Conservation (phyloP, 2,113 vertebrate species). For the Triplophysa siluroides region DNA sequence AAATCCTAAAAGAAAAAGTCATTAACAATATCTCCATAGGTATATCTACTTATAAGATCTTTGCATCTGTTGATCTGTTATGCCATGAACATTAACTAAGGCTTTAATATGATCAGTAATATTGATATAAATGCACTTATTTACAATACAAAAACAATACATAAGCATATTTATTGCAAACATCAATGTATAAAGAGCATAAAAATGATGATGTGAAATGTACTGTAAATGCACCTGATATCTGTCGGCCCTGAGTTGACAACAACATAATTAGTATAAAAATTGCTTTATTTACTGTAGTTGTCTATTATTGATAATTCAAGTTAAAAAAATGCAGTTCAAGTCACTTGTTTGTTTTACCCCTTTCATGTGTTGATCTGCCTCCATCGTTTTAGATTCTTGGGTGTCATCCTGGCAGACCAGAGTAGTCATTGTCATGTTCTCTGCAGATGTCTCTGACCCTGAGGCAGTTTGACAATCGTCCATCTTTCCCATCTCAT, state of each 20-base stretch:
- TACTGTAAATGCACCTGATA: no score
- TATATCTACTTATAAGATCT: not conserved
- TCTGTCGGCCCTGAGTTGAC: no score
- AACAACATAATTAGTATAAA: no score
- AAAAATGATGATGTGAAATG: no score
- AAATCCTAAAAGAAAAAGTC: slow-evolving; percentile 3
- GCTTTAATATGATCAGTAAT: not conserved
- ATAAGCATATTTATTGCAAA: no score
- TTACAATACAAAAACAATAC: no score
- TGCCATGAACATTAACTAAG: not conserved
- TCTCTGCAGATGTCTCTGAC: not conserved
- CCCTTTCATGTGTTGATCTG: not conserved
- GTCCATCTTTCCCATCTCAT: not conserved
- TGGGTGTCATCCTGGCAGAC: not conserved
- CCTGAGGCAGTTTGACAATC: not conserved
- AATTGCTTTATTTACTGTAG: no score
- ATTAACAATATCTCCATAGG: not conserved
- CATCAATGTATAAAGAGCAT: no score
- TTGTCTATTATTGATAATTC: no score
- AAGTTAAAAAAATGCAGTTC: not conserved
- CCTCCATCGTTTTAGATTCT: slow-evolving; percentile 9
- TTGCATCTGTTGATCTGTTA: not conserved
- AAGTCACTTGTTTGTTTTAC: not conserved
- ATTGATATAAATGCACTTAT: no score
- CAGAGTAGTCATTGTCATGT: not conserved